Evolutionary conservation across 2,113 vertebrate genomes (phyloP), one percentile per base, ranked within the genome.

Genomic region (Percina caprodes): DNA sequence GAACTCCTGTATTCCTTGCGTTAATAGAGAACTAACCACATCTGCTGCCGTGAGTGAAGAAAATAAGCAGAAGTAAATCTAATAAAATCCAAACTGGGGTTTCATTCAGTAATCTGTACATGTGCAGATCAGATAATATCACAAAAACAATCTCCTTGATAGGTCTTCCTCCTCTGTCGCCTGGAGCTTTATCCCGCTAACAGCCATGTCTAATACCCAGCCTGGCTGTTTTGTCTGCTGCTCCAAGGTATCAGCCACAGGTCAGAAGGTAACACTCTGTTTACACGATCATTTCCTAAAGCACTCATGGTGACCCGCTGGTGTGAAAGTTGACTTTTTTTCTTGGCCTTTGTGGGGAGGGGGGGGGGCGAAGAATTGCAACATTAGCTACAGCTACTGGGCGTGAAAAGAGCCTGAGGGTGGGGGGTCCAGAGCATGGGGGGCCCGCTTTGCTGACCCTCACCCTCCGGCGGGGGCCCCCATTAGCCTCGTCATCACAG

Each of bases 181-280:
- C 93, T 92, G 89, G 79, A 89, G 95, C 95, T 96, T 96, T 96
- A 96, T 97, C 94, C 94, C 83, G 72, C 95, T 97, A 97, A 97
- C 96, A 97, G 95, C 96, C 97, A 95, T 97, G 96, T 96, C 96
- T 97, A 97, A 97, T 96, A 94, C 95, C 95, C 95, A 88, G 94
- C 91, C 87, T 52, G 82, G 77, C 92, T 83, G 95, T 96, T 97
- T 97, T 97, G 96, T 97, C 94, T 95, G 92, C 77, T 62, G 92
- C 86, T 79, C 77, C 92, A 94, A 96, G 97, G 96, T 96, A 96
- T 96, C 95, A 96, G 95, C 94, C 89, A 89, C 95, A 96, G 97
- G 97, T 98, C 97, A 98, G 96, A 96, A 98, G 96, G 96, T 97
- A 97, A 97, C 95, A 92, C 93, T 96, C 95, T 97, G 97, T 97